These are phyloP conservation scores for Atta colombica DNA, from an alignment of 1,140 invertebrate genomes.

Conservation along the genomic window DNA sequence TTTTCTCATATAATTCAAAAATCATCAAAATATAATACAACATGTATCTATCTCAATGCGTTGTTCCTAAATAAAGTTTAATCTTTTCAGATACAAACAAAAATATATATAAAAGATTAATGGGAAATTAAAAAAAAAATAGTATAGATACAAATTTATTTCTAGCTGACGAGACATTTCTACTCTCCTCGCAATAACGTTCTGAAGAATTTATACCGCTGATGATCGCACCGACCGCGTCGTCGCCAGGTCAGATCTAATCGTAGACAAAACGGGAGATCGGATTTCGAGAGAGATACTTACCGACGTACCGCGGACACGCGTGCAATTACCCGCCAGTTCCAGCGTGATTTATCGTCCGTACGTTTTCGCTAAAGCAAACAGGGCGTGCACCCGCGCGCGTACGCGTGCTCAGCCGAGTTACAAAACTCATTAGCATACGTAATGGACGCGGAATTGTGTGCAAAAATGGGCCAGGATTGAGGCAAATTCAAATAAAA, in stretches of 20 bases:
- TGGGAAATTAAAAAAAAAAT: not conserved
- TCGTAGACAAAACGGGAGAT: slow-evolving; percentile 16
- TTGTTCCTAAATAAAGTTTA: not conserved
- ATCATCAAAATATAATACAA: not conserved
- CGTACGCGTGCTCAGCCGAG: slow-evolving; percentile 10
- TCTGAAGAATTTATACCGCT: not conserved
- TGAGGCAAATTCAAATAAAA: slow-evolving; percentile 24
- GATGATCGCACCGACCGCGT: not conserved
- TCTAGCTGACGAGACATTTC: not conserved
- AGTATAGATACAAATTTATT: not conserved
- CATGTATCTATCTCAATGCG: not conserved
- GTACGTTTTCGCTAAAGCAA: slow-evolving; percentile 47
- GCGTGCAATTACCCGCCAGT: slow-evolving; percentile 34
- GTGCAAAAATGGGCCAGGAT: slow-evolving; percentile 14
- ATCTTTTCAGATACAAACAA: too few relatives aligned
- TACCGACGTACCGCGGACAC: slow-evolving; percentile 43
- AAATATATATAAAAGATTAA: not conserved
- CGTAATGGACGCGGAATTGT: slow-evolving; percentile 22
- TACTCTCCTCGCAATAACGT: not conserved
- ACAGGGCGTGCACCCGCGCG: slow-evolving; percentile 36
- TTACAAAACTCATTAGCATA: slow-evolving; percentile 62
- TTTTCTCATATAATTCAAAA: not conserved
- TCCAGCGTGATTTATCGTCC: slow-evolving; percentile 46
- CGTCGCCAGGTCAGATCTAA: slow-evolving; percentile 11
- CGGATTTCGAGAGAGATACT: slow-evolving; percentile 32